Evolutionary conservation across 1,140 invertebrate species (phyloP).

Genomic region (Apis dorsata): DNA sequence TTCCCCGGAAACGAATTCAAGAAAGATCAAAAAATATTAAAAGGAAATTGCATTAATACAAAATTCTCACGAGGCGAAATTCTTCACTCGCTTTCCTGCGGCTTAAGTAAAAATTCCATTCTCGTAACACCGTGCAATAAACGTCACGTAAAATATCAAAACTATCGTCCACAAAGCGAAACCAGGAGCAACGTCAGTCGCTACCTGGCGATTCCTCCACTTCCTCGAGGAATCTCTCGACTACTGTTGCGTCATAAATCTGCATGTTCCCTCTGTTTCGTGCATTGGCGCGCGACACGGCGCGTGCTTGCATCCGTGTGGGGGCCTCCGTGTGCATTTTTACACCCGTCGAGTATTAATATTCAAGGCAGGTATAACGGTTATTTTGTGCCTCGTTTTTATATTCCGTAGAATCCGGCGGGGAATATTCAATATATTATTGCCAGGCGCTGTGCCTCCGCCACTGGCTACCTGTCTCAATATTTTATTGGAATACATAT

Average conservation of each 20-base stretch:
- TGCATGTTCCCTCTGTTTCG: background rate
- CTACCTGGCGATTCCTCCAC: background rate
- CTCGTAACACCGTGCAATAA: too few species aligned
- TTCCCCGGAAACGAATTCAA: too few species aligned
- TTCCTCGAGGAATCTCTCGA: background rate
- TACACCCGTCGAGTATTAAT: conserved; percentile 58
- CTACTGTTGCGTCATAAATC: conserved; percentile 12
- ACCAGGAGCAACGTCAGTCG: conserved; percentile 1
- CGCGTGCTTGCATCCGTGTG: background rate
- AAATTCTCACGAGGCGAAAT: too few species aligned
- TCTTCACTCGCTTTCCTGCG: too few species aligned
- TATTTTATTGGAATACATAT: conserved; percentile 75
- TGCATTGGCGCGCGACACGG: background rate
- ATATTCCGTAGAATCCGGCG: conserved; percentile 58
- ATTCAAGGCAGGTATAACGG: conserved; percentile 65
- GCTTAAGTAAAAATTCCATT: too few species aligned
- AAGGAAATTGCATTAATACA: too few species aligned
- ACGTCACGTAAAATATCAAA: background rate
- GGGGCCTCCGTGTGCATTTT: conserved; percentile 15
- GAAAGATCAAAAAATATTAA: too few species aligned
- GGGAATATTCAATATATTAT: conserved; percentile 73
- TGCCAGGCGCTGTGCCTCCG: conserved; percentile 54
- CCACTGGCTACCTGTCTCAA: conserved; percentile 67
- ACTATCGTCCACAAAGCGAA: background rate
- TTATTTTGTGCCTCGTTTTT: conserved; percentile 69